Base-by-base conservation (phyloP, 1,140 invertebrate genomes). In the Phymastichus coffea region DNA sequence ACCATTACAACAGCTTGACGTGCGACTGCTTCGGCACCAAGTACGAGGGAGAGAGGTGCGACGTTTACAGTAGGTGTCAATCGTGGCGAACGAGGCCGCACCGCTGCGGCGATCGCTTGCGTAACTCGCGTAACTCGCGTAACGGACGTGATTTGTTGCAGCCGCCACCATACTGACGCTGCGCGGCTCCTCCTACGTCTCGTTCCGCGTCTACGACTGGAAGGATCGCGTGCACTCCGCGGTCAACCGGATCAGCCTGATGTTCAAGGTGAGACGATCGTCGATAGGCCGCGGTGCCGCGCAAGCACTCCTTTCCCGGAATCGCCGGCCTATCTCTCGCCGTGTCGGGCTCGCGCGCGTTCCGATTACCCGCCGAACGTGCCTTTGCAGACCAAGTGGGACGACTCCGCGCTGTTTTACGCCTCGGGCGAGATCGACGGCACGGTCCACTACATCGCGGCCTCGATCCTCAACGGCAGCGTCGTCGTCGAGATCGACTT, bases 1-100 rank as follows among this genome's bases (percentile, higher is more conserved):
- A 95, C 77, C 91, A 94, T 70, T 95, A 94, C 70, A 90, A 90
- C 66, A 87, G 87, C 57, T 84, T 91, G 37, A 88, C 89, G 3
- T 95, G 92, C 67, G 91, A 95, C 71, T 97, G 94, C 75, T 96
- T 96, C 74, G 93, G 92, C 20, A 94, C 92, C 2, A 84, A 87
- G 66, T 93, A 93, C 75, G 93, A 97, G 80, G 93, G 94, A 67
- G 87, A 92, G 65, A 86, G 88, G 55, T 97, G 94, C 76, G 91
- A 95, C 78, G 88, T 92, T 65, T 91, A 92, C 72, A 91, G 93
- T 95, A 84, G 84, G 87, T 86, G 76, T 20, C 19, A 37, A 49
- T 63, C 44, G n/a, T n/a, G n/a, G n/a, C n/a, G n/a, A n/a, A n/a
- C n/a, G n/a, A n/a, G n/a, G n/a, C n/a, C n/a, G n/a, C n/a, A n/a